Conservation (phyloP, 2,797 vertebrate species). For the Enteromius anoplus region DNA sequence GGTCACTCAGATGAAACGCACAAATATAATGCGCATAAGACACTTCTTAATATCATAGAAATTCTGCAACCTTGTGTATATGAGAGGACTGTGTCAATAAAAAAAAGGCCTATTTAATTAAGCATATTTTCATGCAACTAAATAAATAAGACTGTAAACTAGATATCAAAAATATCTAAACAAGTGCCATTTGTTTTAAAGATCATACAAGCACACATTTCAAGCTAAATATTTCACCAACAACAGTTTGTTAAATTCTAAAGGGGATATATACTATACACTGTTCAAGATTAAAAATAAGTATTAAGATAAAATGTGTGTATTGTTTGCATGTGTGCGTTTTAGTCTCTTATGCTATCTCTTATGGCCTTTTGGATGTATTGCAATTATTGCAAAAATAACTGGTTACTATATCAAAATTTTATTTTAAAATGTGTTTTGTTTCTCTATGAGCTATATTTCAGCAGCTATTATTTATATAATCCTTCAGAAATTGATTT, state of each 20-base stretch:
- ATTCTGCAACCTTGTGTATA: constrained; percentile 6
- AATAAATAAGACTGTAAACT: neutral
- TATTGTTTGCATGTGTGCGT: neutral
- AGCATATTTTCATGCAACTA: neutral
- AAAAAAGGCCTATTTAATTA: neutral
- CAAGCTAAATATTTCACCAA: neutral
- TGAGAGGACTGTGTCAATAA: neutral
- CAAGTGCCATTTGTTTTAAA: neutral
- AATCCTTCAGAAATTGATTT: neutral
- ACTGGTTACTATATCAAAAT: neutral
- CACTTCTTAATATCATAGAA: neutral
- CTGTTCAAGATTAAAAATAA: neutral
- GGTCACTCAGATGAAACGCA: neutral
- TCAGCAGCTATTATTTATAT: neutral
- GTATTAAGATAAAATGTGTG: neutral
- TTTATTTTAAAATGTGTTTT: neutral
- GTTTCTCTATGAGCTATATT: neutral
- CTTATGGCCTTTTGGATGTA: neutral
- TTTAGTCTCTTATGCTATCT: neutral
- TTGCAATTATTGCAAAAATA: neutral
- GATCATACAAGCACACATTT: neutral
- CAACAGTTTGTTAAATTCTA: neutral
- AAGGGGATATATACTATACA: no score
- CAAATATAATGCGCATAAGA: neutral
- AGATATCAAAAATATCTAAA: neutral